Base-by-base conservation (phyloP, 1,140 invertebrate species). In the Drosophila jambulina region DNA sequence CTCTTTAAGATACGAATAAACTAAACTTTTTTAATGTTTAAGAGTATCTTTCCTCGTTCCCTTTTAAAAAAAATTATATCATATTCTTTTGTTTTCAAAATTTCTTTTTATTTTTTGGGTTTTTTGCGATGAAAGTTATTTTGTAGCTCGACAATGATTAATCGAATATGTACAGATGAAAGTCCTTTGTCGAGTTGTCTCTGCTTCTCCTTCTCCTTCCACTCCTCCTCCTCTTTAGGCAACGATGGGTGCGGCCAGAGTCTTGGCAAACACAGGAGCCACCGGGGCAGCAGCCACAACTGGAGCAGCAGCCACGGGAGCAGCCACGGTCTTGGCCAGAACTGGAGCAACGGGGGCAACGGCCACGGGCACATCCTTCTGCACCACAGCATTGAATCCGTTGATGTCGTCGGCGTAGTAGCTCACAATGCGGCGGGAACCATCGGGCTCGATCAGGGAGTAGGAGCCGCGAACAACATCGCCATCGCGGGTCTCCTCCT, bases 311-410 rank as follows among this genome's bases (percentile, higher is more conserved):
- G 76, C 78, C 9, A 90, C 75, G 15, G 48, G 54, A 32, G 83
- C 82, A 21, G 76, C 85, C 25, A 85, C 58, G 8, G 78, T 65
- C 75, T 86, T 86, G 62, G 91, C 91, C 21, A 91, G 77, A 46
- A 91, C 65, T 27, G 90, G 85, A 29, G 91, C 88, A 45, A 85
- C 84, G 1, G 82, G 81, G 9, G 82, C 91, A 32, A 88, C 91
- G 8, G 92, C 81, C 17, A 93, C 86, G 7, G 93, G 93, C 32
- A 94, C 93, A 81, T 94, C 94, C 78, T 94, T 94, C 81, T 94
- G 94, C 13, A 95, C 94, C 32, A 95, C 93, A 29, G 94, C 94
- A 82, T 95, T 94, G 92, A 95, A 94, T 80, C 94, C 94, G 78
- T 94, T 94, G 68, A 94, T 90, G 45, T 82, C 68, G 64, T 94